Evolutionary conservation across 92 coral and sea anemone species (phyloP), one percentile per base, ranked within the genome.

Genomic region (Porites cylindrica): DNA sequence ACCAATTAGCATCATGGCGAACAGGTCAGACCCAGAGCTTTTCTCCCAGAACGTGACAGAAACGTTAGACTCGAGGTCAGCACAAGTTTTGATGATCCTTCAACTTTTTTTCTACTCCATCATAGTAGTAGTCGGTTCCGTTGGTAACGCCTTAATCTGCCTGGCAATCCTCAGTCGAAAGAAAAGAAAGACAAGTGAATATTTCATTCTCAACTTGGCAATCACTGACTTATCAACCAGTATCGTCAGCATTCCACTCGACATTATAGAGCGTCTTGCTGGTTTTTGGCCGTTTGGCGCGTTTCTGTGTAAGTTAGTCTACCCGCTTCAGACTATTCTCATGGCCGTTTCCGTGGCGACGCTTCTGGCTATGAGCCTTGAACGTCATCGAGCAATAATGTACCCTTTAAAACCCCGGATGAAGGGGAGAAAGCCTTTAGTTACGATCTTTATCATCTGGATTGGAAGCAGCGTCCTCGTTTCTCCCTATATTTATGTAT

Each of bases 181-280:
- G 76, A 93, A 94, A 76, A 84, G 91, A 53, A 96, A 94, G 62
- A 86, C 92, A 19, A 94, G 98, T 75, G 98, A 96, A 72, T 94
- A 96, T 80, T 96, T 96, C 80, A 96, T 96, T 60, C 93, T 96
- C n/a, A 96, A 96, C 75, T 87, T 96, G 10, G 96, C 98, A 21
- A 90, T 86, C 52, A 93, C 96, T 51, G 98, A 93, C 78, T 89
- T 95, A 20, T 91, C 90, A 3, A 85, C 89, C 21, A 88, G 98
- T 72, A 73, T 85, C 43, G 51, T 95, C 10, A 92, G 98, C 69
- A 96, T 96, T 78, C 98, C 98, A 19, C 92, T 96, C 68, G 97
- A 96, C 72, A 89, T 96, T 2, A 89, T 83, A 19, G 98, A 96
- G 66, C 89, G 90, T 62, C 51, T 96, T 52, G 88, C 93, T 1